phyloP scores from a whole-genome alignment of 2,888 invertebrate genomes.

The Patella pellucida region DNA sequence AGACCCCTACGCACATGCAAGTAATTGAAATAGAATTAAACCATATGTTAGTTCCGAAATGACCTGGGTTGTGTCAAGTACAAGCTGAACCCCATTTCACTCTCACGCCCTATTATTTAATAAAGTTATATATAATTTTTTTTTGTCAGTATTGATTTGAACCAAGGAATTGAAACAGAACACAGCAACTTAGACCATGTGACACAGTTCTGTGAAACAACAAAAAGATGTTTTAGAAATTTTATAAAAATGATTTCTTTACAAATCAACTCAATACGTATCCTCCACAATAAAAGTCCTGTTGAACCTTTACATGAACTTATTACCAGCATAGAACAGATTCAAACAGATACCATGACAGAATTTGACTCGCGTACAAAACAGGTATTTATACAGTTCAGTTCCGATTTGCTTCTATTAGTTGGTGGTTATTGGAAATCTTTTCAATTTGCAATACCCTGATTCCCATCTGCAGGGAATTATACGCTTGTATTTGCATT shows the following conservation, averaged over 20 bases:
- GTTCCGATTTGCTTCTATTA: no score
- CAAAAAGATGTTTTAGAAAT: neutral
- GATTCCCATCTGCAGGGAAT: no score
- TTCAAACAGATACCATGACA: neutral
- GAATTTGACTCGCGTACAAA: neutral
- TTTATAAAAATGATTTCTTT: neutral
- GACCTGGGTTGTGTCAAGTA: no score
- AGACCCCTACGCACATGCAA: no score
- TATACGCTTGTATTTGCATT: no score
- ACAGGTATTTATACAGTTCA: neutral
- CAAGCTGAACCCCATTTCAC: no score
- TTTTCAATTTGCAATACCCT: no score
- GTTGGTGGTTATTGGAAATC: no score
- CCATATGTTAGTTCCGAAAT: no score
- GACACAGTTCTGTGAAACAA: conserved; percentile 1
- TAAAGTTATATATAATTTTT: neutral
- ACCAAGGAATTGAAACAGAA: neutral
- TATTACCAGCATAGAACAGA: neutral
- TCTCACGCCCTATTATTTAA: no score
- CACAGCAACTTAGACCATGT: neutral
- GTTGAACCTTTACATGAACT: neutral
- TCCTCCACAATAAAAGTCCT: neutral
- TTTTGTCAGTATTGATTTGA: neutral
- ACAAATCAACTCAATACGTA: neutral
- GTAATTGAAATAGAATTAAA: no score